Conservation (phyloP, 35 echinoderm and acorn worm genomes). For the Strongylocentrotus purpuratus region DNA sequence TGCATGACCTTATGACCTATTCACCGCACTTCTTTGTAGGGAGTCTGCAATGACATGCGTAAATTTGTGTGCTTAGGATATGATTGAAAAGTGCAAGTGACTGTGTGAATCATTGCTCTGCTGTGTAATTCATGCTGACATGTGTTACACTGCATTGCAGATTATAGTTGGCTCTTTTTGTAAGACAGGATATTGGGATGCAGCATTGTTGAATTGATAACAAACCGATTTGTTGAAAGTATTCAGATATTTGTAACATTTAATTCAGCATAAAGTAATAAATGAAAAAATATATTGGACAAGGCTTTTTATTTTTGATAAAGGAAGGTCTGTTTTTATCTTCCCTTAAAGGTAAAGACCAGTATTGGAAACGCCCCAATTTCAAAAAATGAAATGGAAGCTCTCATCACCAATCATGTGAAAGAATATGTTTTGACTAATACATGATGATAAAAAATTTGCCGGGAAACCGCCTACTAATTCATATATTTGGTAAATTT, state of each 20-base stretch:
- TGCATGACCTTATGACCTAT: constrained; percentile 35
- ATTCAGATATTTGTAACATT: not conserved
- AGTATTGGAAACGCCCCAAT: no score
- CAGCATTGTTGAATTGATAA: not conserved
- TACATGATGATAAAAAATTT: no score
- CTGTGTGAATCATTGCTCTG: not conserved
- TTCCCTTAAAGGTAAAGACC: no score
- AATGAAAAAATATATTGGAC: no score
- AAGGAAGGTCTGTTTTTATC: no score
- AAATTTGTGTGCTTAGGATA: constrained; percentile 44
- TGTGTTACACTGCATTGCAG: not conserved
- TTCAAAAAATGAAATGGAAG: no score
- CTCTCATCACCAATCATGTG: no score
- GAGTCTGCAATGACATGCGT: constrained; percentile 36
- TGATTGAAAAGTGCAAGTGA: constrained; percentile 46
- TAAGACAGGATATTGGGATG: not conserved
- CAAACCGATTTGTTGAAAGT: not conserved
- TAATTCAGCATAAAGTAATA: no score
- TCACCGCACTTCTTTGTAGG: constrained; percentile 11
- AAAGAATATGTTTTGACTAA: no score
- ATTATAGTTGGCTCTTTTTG: not conserved
- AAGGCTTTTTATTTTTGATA: no score
- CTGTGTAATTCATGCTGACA: constrained; percentile 19
- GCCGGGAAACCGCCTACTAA: no score
- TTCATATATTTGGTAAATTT: no score